Percentiles rank a stretch among this genome's conserved stretches.
These are phyloP conservation scores for Neotragus moschatus DNA, from an alignment of 2,113 vertebrate genomes.

Conservation along the genomic window DNA sequence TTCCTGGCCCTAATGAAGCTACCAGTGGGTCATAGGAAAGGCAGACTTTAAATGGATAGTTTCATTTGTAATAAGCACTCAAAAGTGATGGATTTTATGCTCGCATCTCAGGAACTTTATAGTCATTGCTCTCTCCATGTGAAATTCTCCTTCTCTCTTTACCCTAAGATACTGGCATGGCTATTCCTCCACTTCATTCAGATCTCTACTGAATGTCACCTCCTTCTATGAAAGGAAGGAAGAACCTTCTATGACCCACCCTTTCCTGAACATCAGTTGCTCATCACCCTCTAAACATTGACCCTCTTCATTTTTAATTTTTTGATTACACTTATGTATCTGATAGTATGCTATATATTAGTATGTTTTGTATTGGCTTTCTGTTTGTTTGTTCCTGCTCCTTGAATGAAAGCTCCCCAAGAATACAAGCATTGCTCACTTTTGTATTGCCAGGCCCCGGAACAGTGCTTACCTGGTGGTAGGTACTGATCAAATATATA, in stretches of 20 bases:
- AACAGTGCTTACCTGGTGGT: too few species aligned
- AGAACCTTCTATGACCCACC: background rate
- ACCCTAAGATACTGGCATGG: background rate
- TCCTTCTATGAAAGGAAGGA: too few species aligned
- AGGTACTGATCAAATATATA: too few species aligned
- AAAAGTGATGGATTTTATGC: background rate
- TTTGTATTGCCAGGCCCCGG: background rate
- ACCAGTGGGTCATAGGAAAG: background rate
- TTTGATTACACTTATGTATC: background rate
- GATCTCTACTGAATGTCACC: background rate
- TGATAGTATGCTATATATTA: background rate
- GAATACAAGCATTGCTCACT: background rate
- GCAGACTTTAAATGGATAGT: background rate
- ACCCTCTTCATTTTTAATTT: background rate
- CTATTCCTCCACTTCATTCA: background rate
- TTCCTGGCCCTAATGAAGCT: background rate
- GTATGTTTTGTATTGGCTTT: background rate
- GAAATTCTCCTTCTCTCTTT: background rate
- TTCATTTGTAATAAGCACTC: background rate
- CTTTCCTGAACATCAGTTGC: background rate
- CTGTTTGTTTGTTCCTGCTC: background rate
- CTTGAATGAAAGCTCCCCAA: background rate
- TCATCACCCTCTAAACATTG: background rate
- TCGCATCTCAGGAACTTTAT: background rate
- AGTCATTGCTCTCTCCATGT: background rate